Evolutionary conservation across 2,888 invertebrate genomes (phyloP).

Genomic region (Eupithecia subumbrata): DNA sequence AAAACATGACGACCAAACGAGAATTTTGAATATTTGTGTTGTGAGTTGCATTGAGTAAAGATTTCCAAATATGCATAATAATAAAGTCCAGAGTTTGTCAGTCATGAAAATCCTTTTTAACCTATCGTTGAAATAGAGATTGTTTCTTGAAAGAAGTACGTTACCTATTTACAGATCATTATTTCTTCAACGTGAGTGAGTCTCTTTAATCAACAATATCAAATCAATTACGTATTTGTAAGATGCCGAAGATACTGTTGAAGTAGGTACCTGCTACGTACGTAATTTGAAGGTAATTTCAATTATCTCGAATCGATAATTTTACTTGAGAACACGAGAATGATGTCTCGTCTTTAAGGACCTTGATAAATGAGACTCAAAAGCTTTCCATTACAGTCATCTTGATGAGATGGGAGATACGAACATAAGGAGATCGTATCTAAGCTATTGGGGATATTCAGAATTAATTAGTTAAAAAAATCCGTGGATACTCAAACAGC

Average conservation of each 20-base stretch:
- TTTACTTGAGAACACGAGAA: constrained; percentile 3
- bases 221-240: neutral
- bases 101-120: neutral
- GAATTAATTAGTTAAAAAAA: neutral
- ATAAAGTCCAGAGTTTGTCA: neutral
- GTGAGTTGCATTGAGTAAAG: too few species aligned
- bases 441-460: neutral
- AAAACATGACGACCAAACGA: neutral
- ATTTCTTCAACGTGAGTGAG: neutral
- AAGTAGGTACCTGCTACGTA: neutral
- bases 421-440: neutral
- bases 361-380: constrained; percentile 21
- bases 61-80: neutral
- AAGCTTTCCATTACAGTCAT: constrained; percentile 2
- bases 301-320: neutral
- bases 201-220: neutral
- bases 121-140: neutral
- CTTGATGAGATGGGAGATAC: neutral
- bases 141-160: neutral
- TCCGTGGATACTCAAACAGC: too few species aligned
- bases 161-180: neutral
- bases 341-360: constrained; percentile 18
- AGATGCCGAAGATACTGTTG: neutral
- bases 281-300: neutral
- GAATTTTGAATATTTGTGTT: neutral